Conservation (phyloP, 2,113 vertebrate genomes). For the Stegastes partitus region DNA sequence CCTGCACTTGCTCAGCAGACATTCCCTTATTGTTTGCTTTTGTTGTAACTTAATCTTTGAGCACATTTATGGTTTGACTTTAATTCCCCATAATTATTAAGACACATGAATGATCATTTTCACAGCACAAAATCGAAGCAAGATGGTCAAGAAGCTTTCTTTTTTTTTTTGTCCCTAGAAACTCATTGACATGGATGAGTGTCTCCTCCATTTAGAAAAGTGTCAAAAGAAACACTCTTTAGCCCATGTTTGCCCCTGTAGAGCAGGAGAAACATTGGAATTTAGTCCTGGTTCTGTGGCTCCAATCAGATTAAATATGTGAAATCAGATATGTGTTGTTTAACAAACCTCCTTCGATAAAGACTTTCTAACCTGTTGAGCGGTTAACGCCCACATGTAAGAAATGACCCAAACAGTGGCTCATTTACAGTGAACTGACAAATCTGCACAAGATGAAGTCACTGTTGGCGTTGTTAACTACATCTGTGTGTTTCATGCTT, state of each 20-base stretch:
- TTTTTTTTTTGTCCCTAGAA: not conserved
- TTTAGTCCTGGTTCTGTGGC: slow-evolving; percentile 17
- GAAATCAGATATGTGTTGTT: slow-evolving; percentile 15
- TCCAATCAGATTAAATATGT: slow-evolving; percentile 8
- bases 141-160: slow-evolving; percentile 11
- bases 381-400: not conserved
- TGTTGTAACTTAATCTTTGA: slow-evolving; percentile 50
- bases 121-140: slow-evolving; percentile 7
- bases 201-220: slow-evolving; percentile 8
- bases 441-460: not conserved
- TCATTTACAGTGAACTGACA: not conserved
- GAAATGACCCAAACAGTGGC: not conserved
- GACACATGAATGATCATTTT: not conserved
- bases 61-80: slow-evolving; percentile 47
- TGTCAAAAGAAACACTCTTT: slow-evolving; percentile 15
- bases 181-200: slow-evolving; percentile 7
- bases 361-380: not conserved
- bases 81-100: slow-evolving; percentile 29
- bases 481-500: slow-evolving; percentile 2
- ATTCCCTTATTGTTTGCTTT: slow-evolving; percentile 54
- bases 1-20: slow-evolving; percentile 70
- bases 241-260: slow-evolving; percentile 60
- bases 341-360: not conserved
- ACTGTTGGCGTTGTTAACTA: not conserved
- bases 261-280: slow-evolving; percentile 61